Base-by-base conservation (phyloP, 1,140 invertebrate genomes). In the Ceratoteleas bidentatus region DNA sequence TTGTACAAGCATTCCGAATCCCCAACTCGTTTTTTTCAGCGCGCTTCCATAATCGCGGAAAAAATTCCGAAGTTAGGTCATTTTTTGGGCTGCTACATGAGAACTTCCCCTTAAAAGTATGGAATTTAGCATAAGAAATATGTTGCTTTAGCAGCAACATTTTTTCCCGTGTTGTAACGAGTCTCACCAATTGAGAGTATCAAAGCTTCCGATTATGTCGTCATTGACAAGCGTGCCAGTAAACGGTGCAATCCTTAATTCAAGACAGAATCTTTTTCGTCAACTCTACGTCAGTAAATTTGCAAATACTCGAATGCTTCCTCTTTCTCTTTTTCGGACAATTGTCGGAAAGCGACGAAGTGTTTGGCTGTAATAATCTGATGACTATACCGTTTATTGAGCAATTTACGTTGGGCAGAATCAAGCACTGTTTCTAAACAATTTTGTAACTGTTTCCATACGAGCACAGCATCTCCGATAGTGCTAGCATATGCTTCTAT, bases 151-250 rank as follows among this genome's bases (percentile, higher is more conserved):
- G n/a, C n/a, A n/a, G n/a, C n/a, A n/a, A n/a, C n/a, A n/a, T n/a
- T n/a, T n/a, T n/a, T n/a, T n/a, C n/a, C n/a, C n/a, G n/a, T n/a
- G n/a, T 13, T 72, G 43, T 6, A 62, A 3, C 16, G 34, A 61
- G 4, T 56, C 61, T 57, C 58, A 72, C 69, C 69, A 73, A 33
- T 73, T 36, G 0, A 47, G 34, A 45, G 14, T 15, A 4, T 6
- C 15, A 0, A 73, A 34, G 33, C n/a, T 72, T 10, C n/a, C 36
- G 14, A 50, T 50, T 50, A 16, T 50, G 7, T 50, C 14, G 49
- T 16, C 49, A 50, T 50, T 24, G 7, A 50, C 11, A 34, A 54
- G 52, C 14, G 49, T 50, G 6, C 49, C 49, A 54, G 52, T 54
- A 54, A 54, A 54, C 11, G 52, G 52, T 54, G 24, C 24, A 54